phyloP scores from a whole-genome alignment of 1,140 invertebrate species.

The Zaprionus camerounensis region DNA sequence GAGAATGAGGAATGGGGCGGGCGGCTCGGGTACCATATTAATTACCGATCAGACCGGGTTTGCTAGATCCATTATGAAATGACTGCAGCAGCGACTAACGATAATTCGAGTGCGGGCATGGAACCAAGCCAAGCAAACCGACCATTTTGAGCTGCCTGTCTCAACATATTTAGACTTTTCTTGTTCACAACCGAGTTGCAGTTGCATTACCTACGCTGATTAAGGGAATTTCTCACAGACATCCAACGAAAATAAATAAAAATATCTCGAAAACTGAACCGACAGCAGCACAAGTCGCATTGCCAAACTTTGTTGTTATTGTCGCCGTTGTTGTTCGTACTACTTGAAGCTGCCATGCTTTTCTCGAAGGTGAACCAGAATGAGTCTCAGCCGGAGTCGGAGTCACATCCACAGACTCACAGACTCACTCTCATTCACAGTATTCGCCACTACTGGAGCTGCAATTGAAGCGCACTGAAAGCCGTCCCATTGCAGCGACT shows the following conservation, averaged over 20 bases:
- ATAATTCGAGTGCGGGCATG: conserved; percentile 40
- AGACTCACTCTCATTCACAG: conserved; percentile 33
- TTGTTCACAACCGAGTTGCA: conserved; percentile 39
- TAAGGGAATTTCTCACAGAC: conserved; percentile 78
- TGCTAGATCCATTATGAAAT: conserved; percentile 36
- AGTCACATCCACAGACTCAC: conserved; percentile 38
- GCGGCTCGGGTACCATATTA: conserved; percentile 22
- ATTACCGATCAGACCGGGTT: conserved; percentile 23
- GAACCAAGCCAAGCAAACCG: conserved; percentile 26
- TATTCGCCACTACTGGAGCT: conserved; percentile 17
- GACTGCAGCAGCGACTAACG: conserved; percentile 55
- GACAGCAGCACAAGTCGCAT: conserved; percentile 30
- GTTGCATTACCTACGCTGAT: conserved; percentile 65
- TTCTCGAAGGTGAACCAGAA: conserved; percentile 79
- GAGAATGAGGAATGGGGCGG: not conserved
- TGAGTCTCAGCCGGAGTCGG: conserved; percentile 36
- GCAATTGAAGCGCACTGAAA: conserved; percentile 61
- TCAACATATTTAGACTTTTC: conserved; percentile 42
- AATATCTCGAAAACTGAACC: conserved; percentile 50
- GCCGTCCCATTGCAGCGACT: conserved; percentile 4
- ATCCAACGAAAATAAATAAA: conserved; percentile 56
- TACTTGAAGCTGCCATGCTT: conserved; percentile 51
- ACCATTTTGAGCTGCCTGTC: conserved; percentile 51
- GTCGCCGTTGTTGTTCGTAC: conserved; percentile 20
- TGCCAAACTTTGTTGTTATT: conserved; percentile 39